Evolutionary conservation across 2,113 vertebrate species (phyloP), one percentile per base, ranked within the genome.

Genomic region (Otus sunia): DNA sequence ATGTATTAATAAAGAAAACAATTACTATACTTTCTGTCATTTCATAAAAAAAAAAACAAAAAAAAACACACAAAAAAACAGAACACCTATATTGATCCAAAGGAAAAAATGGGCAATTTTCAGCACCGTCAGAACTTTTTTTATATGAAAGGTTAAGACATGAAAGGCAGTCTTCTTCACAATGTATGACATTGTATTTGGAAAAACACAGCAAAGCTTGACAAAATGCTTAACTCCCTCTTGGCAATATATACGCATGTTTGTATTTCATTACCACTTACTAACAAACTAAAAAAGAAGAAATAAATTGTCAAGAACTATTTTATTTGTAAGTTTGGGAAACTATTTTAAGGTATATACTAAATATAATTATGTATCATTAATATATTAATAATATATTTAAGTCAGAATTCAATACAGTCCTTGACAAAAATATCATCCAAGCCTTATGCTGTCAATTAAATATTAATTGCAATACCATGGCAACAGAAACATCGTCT

Each of bases 401-500:
- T 59, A 63, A 82, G 39, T 50, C 20, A 66, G 22, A 90, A 93
- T 74, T 67, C 50, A 92, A 88, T 71, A 39, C 12, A 80, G 29
- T 34, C 55, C 77, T 74, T 72, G 32, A 67, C 12, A 88, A 96
- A 97, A 85, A 67, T 49, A 94, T 25, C 62, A 93, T 49, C 77
- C 29, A 68, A 90, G 49, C 73, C 81, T 53, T 66, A 63, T 8
- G 45, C 67, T 75, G n/a, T 71, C 85, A 93, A 96, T 96, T 94
- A 97, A 97, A 96, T 96, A 97, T 97, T 97, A 94, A 97, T 96
- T 66, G 78, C 56, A 91, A 60, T 39, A 67, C 94, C 97, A 97
- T 97, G 90, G 96, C 93, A 98, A 98, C 96, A 3, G 73, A 93
- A 94, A 92, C 80, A 62, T 37, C 81, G 88, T 62, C 79, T 89